A percentile compares a stretch with the other conserved stretches of the same genome.
Evolutionary conservation across 2,113 vertebrate species (phyloP).

Genomic region (Machaerirhynchus nigripectus): DNA sequence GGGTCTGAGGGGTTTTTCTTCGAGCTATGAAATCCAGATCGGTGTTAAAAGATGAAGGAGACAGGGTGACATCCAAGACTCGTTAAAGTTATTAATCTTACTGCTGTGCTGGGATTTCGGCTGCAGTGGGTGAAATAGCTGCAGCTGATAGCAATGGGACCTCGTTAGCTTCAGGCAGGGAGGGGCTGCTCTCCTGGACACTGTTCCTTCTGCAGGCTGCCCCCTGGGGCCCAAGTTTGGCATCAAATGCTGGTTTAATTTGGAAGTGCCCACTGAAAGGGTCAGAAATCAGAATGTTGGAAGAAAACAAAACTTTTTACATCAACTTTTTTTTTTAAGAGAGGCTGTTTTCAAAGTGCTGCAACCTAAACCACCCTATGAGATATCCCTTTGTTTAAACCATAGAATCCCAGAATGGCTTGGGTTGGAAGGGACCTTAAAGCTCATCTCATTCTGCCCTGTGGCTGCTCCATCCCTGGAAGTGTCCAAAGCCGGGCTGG

Average conservation of each 20-base stretch:
- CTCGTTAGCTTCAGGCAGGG: background rate
- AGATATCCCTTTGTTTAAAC: background rate
- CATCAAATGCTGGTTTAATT: background rate
- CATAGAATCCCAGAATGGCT: background rate
- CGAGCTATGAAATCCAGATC: background rate
- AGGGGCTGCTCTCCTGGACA: background rate
- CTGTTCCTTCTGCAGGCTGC: background rate
- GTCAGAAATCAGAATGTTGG: background rate
- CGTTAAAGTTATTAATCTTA: background rate
- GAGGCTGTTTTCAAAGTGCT: background rate
- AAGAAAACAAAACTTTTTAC: background rate
- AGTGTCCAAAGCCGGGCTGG: background rate
- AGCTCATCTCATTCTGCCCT: background rate
- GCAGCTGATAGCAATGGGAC: background rate
- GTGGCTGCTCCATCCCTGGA: background rate
- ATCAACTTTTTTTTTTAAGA: background rate
- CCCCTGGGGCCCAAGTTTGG: background rate
- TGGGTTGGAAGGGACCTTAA: background rate
- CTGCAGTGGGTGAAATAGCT: background rate
- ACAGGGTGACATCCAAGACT: background rate
- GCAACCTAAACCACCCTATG: background rate
- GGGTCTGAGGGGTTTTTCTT: background rate
- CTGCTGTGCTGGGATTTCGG: background rate
- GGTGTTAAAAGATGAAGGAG: background rate
- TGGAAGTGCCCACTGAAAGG: background rate